These are phyloP conservation scores for Epizoanthus stellaris DNA, from an alignment of 92 coral and sea anemone species.

Conservation along the genomic window DNA sequence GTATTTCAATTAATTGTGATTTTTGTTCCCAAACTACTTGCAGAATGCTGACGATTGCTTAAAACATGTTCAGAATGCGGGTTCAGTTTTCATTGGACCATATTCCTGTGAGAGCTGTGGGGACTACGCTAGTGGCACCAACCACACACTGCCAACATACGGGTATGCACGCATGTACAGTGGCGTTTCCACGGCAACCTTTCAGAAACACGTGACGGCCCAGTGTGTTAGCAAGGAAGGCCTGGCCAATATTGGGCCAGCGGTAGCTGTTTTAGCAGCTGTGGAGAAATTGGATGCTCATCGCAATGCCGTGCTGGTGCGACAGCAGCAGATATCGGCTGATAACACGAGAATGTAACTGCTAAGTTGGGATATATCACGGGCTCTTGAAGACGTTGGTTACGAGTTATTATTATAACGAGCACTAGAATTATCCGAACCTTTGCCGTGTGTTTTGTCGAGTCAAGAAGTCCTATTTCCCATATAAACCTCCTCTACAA, in stretches of 20 bases:
- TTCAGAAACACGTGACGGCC: constrained; percentile 60
- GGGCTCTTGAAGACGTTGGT: too few relatives aligned
- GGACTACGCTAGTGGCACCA: constrained; percentile 66
- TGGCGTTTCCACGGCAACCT: constrained; percentile 67
- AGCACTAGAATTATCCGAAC: too few relatives aligned
- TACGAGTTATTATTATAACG: too few relatives aligned
- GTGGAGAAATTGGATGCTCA: constrained; percentile 66
- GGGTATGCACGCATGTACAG: constrained; percentile 72
- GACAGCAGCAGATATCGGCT: constrained; percentile 38
- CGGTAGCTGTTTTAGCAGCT: constrained; percentile 65
- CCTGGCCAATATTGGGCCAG: constrained; percentile 64
- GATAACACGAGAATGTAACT: not conserved
- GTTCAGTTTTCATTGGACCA: constrained; percentile 63
- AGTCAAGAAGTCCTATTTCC: too few relatives aligned
- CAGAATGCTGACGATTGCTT: constrained; percentile 52
- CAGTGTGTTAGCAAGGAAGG: constrained; percentile 59
- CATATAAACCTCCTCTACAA: too few relatives aligned
- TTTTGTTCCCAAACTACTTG: not conserved
- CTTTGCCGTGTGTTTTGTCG: too few relatives aligned
- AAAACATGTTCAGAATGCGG: constrained; percentile 52
- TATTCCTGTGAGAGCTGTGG: constrained; percentile 67
- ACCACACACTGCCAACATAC: constrained; percentile 70
- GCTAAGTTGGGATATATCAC: not conserved
- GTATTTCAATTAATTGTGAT: not conserved
- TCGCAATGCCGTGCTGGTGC: constrained; percentile 59